Base-by-base conservation (phyloP, 2,888 invertebrate species). In the Proisotoma minuta region DNA sequence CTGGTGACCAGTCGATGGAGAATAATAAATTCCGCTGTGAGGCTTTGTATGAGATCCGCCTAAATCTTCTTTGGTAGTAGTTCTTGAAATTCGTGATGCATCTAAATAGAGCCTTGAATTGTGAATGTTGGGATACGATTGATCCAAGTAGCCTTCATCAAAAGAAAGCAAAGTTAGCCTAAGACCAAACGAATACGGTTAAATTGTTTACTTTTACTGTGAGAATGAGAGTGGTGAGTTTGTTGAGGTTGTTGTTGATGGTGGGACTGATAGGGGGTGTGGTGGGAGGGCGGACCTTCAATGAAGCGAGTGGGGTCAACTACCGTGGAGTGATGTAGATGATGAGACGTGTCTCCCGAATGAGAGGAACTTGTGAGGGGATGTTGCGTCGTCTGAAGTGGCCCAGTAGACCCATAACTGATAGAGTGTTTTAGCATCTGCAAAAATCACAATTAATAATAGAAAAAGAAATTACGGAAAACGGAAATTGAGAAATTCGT, bases 351-450 rank as follows among this genome's bases (percentile, higher is more conserved):
- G 61, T 71, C 73, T 3, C 70, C 73, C 20, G 73, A 73, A 27
- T 71, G 68, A 22, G 73, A 73, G 26, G 73, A 73, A 60, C 69
- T 71, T 34, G 70, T 70, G 51, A 73, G 63, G 28, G 68, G 73
- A 66, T 70, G 70, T 56, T 69, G 72, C 15, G 70, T 66, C 22
- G 62, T 60, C 47, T 68, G 67, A n/a, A 68, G 63, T 39, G 63
- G 70, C 53, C 64, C 60, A 39, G 70, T 68, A 39, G 68, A 65
- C 62, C 73, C 73, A 65, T 73, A 73, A 34, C 66, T 66, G 34
- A 71, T 71, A 20, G 73, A 73, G 57, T 73, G 73, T 62, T 73
- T 73, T 61, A 73, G 59, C 73, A 73, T 73, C 64, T 70, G 57
- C 39, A 59, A 48, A 59, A 53, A 61, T 52, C 1, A 57, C n/a